Evolutionary conservation across 2,113 vertebrate species (phyloP).

Genomic region (Pseudonaja textilis): DNA sequence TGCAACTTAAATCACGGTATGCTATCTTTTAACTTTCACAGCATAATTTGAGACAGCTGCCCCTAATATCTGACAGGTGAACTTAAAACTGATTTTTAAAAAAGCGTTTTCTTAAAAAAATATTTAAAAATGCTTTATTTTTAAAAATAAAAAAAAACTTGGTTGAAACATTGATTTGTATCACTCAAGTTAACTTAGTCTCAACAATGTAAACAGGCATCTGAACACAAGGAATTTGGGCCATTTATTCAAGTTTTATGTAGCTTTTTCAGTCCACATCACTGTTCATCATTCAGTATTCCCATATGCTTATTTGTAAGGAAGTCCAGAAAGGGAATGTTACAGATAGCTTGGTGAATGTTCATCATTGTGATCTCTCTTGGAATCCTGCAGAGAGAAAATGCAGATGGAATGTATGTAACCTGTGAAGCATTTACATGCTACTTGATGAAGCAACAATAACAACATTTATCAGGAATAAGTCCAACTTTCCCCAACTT

Average conservation of each 20-base stretch:
- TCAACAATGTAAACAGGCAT: slow-evolving; percentile 34
- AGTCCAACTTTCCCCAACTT: background rate
- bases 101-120: background rate
- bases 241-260: slow-evolving; percentile 42
- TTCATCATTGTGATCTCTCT: slow-evolving; percentile 93
- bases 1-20: slow-evolving; percentile 19
- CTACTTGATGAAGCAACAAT: slow-evolving; percentile 1
- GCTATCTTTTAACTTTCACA: slow-evolving; percentile 22
- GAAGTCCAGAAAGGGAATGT: slow-evolving; percentile 92
- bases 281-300: slow-evolving; percentile 73
- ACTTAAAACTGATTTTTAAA: slow-evolving; percentile 36
- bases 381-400: slow-evolving; percentile 78
- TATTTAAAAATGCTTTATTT: background rate
- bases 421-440: slow-evolving; percentile 1
- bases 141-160: background rate
- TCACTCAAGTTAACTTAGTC: slow-evolving; percentile 54
- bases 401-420: slow-evolving; percentile 44
- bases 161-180: slow-evolving; percentile 43
- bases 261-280: slow-evolving; percentile 51
- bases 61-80: slow-evolving; percentile 52
- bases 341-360: slow-evolving; percentile 91
- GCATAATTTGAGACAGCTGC: slow-evolving; percentile 29
- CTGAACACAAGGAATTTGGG: slow-evolving; percentile 43
- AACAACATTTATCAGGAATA: background rate
- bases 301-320: slow-evolving; percentile 96